A percentile compares a stretch with the other conserved stretches of the same genome.
These are phyloP conservation scores for Meghimatium bilineatum DNA, from an alignment of 2,888 invertebrate genomes.

Conservation along the genomic window DNA sequence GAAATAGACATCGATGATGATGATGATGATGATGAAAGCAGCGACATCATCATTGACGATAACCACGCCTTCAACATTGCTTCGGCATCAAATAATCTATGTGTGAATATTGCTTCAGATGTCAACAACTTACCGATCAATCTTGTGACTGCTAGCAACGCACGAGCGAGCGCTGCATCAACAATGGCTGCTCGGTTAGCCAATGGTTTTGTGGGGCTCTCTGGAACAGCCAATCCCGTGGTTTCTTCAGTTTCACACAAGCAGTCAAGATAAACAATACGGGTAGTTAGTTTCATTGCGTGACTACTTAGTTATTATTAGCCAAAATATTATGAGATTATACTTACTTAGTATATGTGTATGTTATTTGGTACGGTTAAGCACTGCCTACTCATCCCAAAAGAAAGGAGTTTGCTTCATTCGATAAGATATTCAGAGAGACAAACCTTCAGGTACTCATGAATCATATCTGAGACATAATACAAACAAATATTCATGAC, in stretches of 20 bases:
- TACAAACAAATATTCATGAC: too few relatives aligned
- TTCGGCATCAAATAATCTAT: not conserved
- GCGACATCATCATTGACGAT: conserved; percentile 20
- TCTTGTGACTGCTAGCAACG: conserved; percentile 22
- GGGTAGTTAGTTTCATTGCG: too few relatives aligned
- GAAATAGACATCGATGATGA: conserved; percentile 35
- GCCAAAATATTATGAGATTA: too few relatives aligned
- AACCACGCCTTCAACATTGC: not conserved
- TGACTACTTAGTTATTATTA: too few relatives aligned
- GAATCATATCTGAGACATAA: too few relatives aligned
- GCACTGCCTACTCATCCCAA: too few relatives aligned
- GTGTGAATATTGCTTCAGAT: not conserved
- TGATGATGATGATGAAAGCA: conserved; percentile 25
- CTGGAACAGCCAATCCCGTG: not conserved
- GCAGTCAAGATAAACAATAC: not conserved
- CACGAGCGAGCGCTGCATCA: conserved; percentile 11
- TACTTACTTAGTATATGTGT: too few relatives aligned
- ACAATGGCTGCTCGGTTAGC: conserved; percentile 26
- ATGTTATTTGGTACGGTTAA: too few relatives aligned
- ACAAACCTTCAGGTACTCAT: too few relatives aligned
- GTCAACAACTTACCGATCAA: conserved; percentile 29
- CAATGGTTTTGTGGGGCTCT: conserved; percentile 20
- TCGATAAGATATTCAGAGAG: too few relatives aligned
- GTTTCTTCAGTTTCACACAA: not conserved
- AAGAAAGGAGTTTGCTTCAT: too few relatives aligned